phyloP scores from a whole-genome alignment of 2,113 vertebrate genomes.

The Microcebus lehilahytsara region DNA sequence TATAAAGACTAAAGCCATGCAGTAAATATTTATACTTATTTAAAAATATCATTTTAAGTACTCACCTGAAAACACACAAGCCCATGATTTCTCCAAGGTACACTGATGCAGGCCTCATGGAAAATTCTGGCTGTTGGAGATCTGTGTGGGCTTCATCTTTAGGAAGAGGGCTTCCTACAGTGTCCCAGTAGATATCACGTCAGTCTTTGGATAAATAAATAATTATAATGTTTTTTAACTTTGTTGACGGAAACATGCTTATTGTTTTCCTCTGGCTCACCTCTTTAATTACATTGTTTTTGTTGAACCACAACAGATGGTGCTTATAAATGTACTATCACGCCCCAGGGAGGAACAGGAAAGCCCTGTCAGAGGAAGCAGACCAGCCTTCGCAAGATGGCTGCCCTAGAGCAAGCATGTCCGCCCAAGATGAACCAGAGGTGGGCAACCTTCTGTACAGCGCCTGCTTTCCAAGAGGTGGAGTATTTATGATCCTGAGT shows the following conservation, averaged over 20 bases:
- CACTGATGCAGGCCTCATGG: too few relatives aligned
- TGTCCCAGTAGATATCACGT: too few relatives aligned
- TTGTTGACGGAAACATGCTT: not conserved
- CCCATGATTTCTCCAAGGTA: not conserved
- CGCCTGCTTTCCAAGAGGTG: not conserved
- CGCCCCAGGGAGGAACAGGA: not conserved
- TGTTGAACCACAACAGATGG: not conserved
- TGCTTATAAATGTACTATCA: not conserved
- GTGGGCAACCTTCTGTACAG: not conserved
- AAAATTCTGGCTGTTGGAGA: not conserved
- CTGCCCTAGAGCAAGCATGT: rapidly evolving
- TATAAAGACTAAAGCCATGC: not conserved
- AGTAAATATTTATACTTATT: not conserved
- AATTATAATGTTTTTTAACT: not conserved
- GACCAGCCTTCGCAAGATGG: not conserved
- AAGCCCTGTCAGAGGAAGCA: not conserved
- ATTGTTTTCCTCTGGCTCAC: not conserved
- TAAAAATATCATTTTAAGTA: not conserved
- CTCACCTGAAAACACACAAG: not conserved
- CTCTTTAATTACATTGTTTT: not conserved
- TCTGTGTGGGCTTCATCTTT: not conserved
- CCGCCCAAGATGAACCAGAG: not conserved
- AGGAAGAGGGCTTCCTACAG: not conserved
- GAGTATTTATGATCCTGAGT: not conserved
- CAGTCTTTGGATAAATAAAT: not conserved